Conservation (phyloP, 1,140 invertebrate genomes). For the Aphidius gifuensis region DNA sequence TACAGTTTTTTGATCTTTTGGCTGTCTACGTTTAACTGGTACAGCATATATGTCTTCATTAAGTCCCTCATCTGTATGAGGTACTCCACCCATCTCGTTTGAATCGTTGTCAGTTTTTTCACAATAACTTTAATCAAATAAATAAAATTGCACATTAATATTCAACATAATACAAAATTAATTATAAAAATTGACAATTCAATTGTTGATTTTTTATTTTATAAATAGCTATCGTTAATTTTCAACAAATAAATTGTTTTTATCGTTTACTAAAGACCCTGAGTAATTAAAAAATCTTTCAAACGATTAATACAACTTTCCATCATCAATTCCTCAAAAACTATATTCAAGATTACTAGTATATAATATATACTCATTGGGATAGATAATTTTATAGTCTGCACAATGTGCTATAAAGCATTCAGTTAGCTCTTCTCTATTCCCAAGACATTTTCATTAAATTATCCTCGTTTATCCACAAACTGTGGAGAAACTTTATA, state of each 20-base stretch:
- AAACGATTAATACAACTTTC: too few species aligned
- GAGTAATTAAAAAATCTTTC: too few species aligned
- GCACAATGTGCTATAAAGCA: too few species aligned
- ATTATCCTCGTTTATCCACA: too few species aligned
- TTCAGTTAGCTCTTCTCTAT: too few species aligned
- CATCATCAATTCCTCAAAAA: too few species aligned
- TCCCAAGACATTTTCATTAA: too few species aligned
- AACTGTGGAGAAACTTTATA: conserved; percentile 50
- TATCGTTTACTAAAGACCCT: too few species aligned
- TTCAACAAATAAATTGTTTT: too few species aligned
- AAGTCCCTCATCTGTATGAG: conserved; percentile 66
- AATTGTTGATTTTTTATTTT: neutral
- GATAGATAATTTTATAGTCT: too few species aligned
- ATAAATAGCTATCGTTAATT: neutral
- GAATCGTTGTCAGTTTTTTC: conserved; percentile 61
- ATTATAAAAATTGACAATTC: neutral
- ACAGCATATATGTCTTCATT: conserved; percentile 75
- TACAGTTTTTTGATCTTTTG: conserved; percentile 51
- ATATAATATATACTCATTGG: too few species aligned
- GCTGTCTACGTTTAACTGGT: conserved; percentile 65
- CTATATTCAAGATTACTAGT: too few species aligned
- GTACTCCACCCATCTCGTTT: conserved; percentile 57
- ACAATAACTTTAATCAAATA: conserved; percentile 52
- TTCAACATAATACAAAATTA: conserved; percentile 10
- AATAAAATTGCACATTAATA: neutral